A percentile compares a stretch with the other conserved stretches of the same genome.
phyloP scores from a whole-genome alignment of 1,140 invertebrate genomes.

The Danaus plexippus region DNA sequence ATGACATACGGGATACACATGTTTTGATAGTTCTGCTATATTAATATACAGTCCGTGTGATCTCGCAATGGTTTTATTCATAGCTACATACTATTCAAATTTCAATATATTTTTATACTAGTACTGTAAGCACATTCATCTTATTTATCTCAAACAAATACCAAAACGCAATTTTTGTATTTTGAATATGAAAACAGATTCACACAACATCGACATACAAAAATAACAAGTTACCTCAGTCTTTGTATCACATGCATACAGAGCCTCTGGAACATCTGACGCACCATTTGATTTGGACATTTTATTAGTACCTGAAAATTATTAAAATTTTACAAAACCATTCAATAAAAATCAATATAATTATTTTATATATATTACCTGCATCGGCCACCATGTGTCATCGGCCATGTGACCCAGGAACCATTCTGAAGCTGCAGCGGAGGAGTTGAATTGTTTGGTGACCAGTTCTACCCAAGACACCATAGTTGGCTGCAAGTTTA shows the following conservation, averaged over 20 bases:
- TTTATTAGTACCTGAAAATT: constrained; percentile 84
- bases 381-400: constrained; percentile 95
- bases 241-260: constrained; percentile 95
- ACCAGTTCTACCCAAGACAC: constrained; percentile 96
- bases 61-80: too few species aligned
- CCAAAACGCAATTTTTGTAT: too few species aligned
- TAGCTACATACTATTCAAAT: too few species aligned
- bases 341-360: constrained; percentile 4
- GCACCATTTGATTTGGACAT: constrained; percentile 95
- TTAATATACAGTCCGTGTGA: too few species aligned
- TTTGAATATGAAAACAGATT: not conserved
- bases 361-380: constrained; percentile 62
- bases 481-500: constrained; percentile 84
- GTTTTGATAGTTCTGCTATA: too few species aligned
- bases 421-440: constrained; percentile 92
- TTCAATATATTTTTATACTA: too few species aligned
- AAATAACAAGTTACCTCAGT: constrained; percentile 73
- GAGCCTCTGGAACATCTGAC: constrained; percentile 94
- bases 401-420: constrained; percentile 93
- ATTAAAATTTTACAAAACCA: constrained; percentile 7
- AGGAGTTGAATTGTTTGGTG: constrained; percentile 94
- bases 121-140: too few species aligned
- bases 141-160: too few species aligned
- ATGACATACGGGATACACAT: not conserved
- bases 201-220: constrained; percentile 9